phyloP scores from a whole-genome alignment of 1,140 invertebrate genomes.

The Araneus ventricosus region DNA sequence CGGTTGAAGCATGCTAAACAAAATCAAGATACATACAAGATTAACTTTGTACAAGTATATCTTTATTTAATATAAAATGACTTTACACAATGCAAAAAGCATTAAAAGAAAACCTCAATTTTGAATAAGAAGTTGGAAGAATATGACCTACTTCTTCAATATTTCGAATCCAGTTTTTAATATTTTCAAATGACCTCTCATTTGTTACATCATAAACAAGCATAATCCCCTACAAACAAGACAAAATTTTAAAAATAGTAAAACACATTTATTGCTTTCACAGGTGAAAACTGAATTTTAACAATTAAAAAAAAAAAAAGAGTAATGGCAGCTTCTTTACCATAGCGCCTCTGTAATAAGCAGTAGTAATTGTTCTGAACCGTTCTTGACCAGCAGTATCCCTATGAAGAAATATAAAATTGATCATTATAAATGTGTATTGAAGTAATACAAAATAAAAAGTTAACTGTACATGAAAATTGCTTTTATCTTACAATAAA shows the following conservation, averaged over 20 bases:
- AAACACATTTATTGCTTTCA: background rate
- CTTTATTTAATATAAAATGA: background rate
- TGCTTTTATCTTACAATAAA: too few relatives aligned
- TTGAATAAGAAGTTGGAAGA: background rate
- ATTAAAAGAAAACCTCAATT: background rate
- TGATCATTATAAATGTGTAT: background rate
- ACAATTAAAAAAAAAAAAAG: background rate
- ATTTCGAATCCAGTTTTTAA: constrained; percentile 82
- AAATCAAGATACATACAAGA: background rate
- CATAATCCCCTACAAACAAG: constrained; percentile 80
- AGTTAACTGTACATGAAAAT: too few relatives aligned
- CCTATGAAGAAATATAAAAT: constrained; percentile 78
- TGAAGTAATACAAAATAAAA: too few relatives aligned
- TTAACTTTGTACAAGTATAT: too few relatives aligned
- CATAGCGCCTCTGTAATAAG: constrained; percentile 84
- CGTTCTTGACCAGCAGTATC: constrained; percentile 85
- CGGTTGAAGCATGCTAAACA: constrained; percentile 86
- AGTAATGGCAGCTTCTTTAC: constrained; percentile 16
- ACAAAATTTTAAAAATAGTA: background rate
- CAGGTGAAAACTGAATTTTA: background rate
- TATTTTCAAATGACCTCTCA: constrained; percentile 83
- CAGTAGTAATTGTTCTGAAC: constrained; percentile 85
- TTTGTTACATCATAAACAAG: constrained; percentile 83
- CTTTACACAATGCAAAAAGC: too few relatives aligned
- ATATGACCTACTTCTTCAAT: constrained; percentile 77